Evolutionary conservation across 92 coral and sea anemone genomes (phyloP).

Genomic region (Chrysogorgia sp.): DNA sequence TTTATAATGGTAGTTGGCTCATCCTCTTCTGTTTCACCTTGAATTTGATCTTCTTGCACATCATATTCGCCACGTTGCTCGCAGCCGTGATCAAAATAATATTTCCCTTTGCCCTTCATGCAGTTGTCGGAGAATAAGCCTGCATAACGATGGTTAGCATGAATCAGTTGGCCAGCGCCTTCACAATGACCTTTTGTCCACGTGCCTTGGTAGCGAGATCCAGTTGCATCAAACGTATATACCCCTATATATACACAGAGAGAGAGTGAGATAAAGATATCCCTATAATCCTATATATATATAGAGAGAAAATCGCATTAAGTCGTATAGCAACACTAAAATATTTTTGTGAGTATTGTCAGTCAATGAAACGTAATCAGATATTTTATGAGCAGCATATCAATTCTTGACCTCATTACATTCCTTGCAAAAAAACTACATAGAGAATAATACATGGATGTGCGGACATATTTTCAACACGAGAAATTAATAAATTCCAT

Average conservation of each 20-base stretch:
- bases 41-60: conserved; percentile 71
- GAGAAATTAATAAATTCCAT: too few species aligned
- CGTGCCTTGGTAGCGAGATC: conserved; percentile 87
- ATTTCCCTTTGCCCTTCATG: conserved; percentile 90
- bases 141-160: conserved; percentile 84
- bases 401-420: too few species aligned
- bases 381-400: too few species aligned
- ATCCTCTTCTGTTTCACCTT: conserved; percentile 83
- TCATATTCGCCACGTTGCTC: conserved; percentile 87
- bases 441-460: too few species aligned
- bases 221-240: conserved; percentile 83
- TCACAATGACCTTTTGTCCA: conserved; percentile 97
- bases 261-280: not conserved
- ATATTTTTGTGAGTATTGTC: too few species aligned
- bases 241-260: conserved; percentile 61
- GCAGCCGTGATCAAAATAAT: conserved; percentile 89
- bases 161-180: conserved; percentile 89
- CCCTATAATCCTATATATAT: too few species aligned
- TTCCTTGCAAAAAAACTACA: too few species aligned
- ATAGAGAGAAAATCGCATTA: too few species aligned
- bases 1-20: conserved; percentile 79
- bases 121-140: conserved; percentile 82
- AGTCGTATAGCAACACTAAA: too few species aligned
- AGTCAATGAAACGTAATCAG: too few species aligned
- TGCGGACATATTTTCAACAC: too few species aligned